These are phyloP conservation scores for Sesamia nonagrioides DNA, from an alignment of 1,140 invertebrate species.

Conservation along the genomic window DNA sequence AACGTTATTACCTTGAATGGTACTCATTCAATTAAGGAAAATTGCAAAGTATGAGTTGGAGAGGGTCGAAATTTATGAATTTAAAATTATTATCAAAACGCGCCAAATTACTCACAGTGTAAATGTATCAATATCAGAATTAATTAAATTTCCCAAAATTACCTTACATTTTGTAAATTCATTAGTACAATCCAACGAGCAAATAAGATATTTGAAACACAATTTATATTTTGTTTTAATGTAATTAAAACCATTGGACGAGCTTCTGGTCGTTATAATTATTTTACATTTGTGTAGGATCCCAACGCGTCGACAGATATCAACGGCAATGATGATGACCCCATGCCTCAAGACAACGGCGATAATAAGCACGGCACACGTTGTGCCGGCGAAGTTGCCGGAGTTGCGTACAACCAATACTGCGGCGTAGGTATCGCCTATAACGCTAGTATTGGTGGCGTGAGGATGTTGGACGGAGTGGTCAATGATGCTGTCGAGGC, in stretches of 20 bases:
- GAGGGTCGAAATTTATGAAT: slow-evolving; percentile 18
- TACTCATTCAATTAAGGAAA: slow-evolving; percentile 26
- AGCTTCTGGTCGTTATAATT: not conserved
- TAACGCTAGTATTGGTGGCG: slow-evolving; percentile 97
- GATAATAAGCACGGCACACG: slow-evolving; percentile 98
- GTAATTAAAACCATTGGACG: not conserved
- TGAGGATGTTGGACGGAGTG: slow-evolving; percentile 97
- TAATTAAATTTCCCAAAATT: slow-evolving; percentile 10
- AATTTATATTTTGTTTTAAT: not conserved
- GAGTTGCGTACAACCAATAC: slow-evolving; percentile 96
- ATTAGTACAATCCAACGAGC: not conserved
- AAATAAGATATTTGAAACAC: slow-evolving; percentile 2
- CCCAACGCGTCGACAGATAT: slow-evolving; percentile 98
- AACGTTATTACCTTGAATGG: slow-evolving; percentile 5
- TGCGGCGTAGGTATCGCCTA: slow-evolving; percentile 98
- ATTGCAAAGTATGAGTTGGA: slow-evolving; percentile 5
- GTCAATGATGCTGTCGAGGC: slow-evolving; percentile 99
- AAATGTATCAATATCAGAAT: slow-evolving; percentile 23
- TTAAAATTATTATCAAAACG: slow-evolving; percentile 14
- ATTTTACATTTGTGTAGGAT: slow-evolving; percentile 89
- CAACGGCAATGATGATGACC: slow-evolving; percentile 98
- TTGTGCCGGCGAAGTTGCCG: slow-evolving; percentile 97
- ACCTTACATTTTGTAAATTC: slow-evolving; percentile 14
- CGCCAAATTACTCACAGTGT: slow-evolving; percentile 14
- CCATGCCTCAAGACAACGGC: slow-evolving; percentile 97